A percentile compares a stretch with the other conserved stretches of the same genome.
Conservation (phyloP, 2,888 invertebrate genomes). For the Neoaliturus tenellus region DNA sequence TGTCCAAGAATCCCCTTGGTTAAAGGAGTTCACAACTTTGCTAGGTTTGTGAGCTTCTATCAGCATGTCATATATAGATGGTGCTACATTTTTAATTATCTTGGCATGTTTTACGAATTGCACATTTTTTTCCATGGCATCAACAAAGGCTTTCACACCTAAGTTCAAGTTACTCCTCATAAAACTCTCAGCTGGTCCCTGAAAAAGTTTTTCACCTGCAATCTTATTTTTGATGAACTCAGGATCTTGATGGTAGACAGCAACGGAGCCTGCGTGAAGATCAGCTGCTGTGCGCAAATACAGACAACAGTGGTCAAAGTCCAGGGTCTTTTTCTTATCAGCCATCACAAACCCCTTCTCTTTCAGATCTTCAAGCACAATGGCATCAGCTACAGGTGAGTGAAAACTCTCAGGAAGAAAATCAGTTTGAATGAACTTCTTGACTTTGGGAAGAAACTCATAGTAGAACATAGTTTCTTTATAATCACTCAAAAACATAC, state of each 20-base stretch:
- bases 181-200: not conserved
- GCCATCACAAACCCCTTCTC: constrained; percentile 1
- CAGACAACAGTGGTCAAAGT: constrained; percentile 26
- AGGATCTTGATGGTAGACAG: not conserved
- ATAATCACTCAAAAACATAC: not conserved
- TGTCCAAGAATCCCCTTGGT: constrained; percentile 38
- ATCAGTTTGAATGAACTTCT: not conserved
- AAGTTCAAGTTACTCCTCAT: not conserved
- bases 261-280: not conserved
- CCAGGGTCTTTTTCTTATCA: not conserved
- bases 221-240: not conserved
- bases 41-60: not conserved
- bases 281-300: not conserved
- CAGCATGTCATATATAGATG: not conserved
- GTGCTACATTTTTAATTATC: not conserved
- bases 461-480: constrained; percentile 16
- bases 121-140: not conserved
- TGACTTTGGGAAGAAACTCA: constrained; percentile 1
- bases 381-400: not conserved
- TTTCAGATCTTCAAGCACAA: constrained; percentile 30
- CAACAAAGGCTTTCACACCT: not conserved
- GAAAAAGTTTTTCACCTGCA: not conserved
- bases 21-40: not conserved
- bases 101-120: not conserved
- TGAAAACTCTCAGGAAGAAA: constrained; percentile 1